Conservation (phyloP, 2,888 invertebrate genomes). For the Neoscelio sp. region DNA sequence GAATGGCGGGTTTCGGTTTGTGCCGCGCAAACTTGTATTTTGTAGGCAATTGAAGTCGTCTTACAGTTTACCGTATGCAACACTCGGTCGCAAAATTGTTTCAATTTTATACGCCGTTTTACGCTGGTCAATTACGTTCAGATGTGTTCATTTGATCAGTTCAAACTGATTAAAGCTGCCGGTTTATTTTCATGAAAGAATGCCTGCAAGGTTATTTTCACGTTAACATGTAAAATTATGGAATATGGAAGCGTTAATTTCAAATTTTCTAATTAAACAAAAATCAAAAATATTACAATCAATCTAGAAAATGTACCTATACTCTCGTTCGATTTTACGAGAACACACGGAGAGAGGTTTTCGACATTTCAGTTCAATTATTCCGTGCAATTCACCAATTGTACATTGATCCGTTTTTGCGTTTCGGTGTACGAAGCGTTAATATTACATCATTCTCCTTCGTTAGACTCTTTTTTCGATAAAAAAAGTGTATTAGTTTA, state of each 20-base stretch:
- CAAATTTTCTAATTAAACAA: not conserved
- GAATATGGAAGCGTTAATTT: too few species aligned
- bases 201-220: too few species aligned
- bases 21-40: too few species aligned
- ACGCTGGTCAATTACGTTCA: not conserved
- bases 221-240: too few species aligned
- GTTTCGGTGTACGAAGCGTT: not conserved
- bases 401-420: not conserved
- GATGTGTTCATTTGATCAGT: not conserved
- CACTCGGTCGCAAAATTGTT: constrained; percentile 11
- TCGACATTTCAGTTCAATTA: not conserved
- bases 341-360: not conserved
- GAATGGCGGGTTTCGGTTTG: too few species aligned
- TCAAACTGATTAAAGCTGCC: too few species aligned
- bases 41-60: constrained; percentile 22
- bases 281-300: not conserved
- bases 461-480: too few species aligned
- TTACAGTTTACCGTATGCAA: not conserved
- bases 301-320: not conserved
- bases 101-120: constrained; percentile 6
- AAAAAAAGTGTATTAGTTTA: too few species aligned
- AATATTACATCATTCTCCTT: not conserved
- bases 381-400: constrained; percentile 1
- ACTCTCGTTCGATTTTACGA: constrained; percentile 1
- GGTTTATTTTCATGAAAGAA: too few species aligned